A percentile compares a stretch with the other conserved stretches of the same genome.
Conservation (phyloP, 2,888 invertebrate genomes). For the Axea sp. region DNA sequence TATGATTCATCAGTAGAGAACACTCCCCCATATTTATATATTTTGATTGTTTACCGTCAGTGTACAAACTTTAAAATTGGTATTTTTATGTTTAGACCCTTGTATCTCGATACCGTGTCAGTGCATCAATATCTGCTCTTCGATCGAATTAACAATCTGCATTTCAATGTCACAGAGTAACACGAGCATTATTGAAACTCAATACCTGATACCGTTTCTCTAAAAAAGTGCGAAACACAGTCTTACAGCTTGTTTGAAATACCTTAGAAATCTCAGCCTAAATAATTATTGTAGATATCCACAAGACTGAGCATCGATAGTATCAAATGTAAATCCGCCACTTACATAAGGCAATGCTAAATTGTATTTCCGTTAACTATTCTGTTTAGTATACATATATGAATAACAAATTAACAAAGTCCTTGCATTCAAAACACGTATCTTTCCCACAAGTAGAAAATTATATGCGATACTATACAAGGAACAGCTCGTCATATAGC, state of each 20-base stretch:
- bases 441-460: slow-evolving; percentile 17
- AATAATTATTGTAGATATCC: too few species aligned
- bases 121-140: slow-evolving; percentile 17
- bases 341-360: too few species aligned
- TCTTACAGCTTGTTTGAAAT: too few species aligned
- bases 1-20: slow-evolving; percentile 4
- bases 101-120: slow-evolving; percentile 14
- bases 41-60: not conserved
- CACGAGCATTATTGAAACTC: slow-evolving; percentile 39
- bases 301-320: too few species aligned
- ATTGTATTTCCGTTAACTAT: slow-evolving; percentile 2
- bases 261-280: too few species aligned
- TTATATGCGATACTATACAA: not conserved
- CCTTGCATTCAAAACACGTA: not conserved
- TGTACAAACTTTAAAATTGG: slow-evolving; percentile 1
- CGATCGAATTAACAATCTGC: slow-evolving; percentile 39
- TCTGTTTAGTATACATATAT: slow-evolving; percentile 1
- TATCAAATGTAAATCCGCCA: too few species aligned
- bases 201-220: slow-evolving; percentile 20
- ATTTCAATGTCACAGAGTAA: slow-evolving; percentile 35
- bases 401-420: slow-evolving; percentile 25
- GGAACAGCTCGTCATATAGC: slow-evolving; percentile 15
- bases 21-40: slow-evolving; percentile 9
- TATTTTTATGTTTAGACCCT: slow-evolving; percentile 5
- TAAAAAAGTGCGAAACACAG: not conserved